These are phyloP conservation scores for Drosophila quinaria DNA, from an alignment of 2,888 invertebrate species.

Conservation along the genomic window DNA sequence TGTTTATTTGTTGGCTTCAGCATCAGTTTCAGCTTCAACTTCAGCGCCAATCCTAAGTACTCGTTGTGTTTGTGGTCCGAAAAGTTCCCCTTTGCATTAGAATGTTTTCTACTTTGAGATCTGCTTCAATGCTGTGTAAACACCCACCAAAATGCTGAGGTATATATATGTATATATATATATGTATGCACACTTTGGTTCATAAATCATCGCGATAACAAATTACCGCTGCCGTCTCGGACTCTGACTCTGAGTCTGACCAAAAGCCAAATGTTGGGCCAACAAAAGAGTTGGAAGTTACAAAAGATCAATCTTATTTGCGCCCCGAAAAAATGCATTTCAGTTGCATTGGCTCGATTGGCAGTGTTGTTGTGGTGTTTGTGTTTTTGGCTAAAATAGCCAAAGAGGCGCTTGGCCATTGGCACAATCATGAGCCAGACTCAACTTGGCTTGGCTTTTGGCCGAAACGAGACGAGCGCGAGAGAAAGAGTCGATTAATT, in stretches of 20 bases:
- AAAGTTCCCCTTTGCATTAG: constrained; percentile 54
- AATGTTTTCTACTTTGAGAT: constrained; percentile 44
- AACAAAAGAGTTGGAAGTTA: constrained; percentile 76
- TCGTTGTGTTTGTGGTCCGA: constrained; percentile 16
- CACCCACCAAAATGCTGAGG: constrained; percentile 72
- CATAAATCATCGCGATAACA: constrained; percentile 85
- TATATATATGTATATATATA: neutral
- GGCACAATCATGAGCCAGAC: constrained; percentile 54
- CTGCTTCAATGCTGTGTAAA: constrained; percentile 57
- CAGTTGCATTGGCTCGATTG: constrained; percentile 22
- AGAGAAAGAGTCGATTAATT: constrained; percentile 71
- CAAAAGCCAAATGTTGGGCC: constrained; percentile 20
- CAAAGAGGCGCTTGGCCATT: constrained; percentile 65
- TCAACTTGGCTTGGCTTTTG: constrained; percentile 20
- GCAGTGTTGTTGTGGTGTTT: neutral
- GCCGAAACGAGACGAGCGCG: constrained; percentile 23
- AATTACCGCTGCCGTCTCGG: constrained; percentile 83
- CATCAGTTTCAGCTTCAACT: constrained; percentile 15
- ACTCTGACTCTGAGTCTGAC: neutral
- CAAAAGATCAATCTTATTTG: constrained; percentile 82
- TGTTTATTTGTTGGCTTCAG: constrained; percentile 7
- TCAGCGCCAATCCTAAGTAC: constrained; percentile 67
- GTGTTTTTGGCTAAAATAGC: constrained; percentile 50
- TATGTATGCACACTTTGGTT: constrained; percentile 73
- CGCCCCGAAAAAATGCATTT: constrained; percentile 66